Percentiles rank a stretch among this genome's conserved stretches.
These are phyloP conservation scores for Brachionus manjavacas DNA, from an alignment of 1,140 invertebrate species.

Conservation along the genomic window DNA sequence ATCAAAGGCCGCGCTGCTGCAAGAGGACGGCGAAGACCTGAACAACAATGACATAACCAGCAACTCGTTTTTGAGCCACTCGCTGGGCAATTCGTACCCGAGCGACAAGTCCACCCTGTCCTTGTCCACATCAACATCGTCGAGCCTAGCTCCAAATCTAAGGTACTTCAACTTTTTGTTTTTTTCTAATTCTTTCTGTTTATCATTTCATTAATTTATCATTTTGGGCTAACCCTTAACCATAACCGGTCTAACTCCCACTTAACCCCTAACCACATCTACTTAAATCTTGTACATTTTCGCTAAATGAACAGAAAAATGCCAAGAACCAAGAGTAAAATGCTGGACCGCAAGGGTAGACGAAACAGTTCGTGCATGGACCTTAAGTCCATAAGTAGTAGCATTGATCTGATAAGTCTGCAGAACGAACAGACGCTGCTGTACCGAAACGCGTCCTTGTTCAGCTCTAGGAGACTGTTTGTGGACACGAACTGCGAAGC, in stretches of 20 bases:
- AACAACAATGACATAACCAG: conserved; percentile 48
- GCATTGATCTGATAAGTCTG: neutral
- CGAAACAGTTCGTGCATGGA: conserved; percentile 63
- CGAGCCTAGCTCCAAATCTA: conserved; percentile 73
- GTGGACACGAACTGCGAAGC: neutral
- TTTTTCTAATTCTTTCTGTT: conserved; percentile 16
- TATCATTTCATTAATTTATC: neutral
- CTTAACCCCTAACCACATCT: neutral
- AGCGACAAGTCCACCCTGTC: conserved; percentile 2
- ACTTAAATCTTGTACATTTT: conserved; percentile 56
- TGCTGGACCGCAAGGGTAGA: conserved; percentile 68
- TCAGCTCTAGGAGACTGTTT: neutral
- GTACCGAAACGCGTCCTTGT: neutral
- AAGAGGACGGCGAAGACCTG: conserved; percentile 68
- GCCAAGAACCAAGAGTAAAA: conserved; percentile 59
- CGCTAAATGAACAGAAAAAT: conserved; percentile 49
- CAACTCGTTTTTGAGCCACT: conserved; percentile 46
- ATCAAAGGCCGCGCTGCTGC: conserved; percentile 72
- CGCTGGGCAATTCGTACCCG: conserved; percentile 46
- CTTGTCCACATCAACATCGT: conserved; percentile 66
- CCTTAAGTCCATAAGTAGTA: conserved; percentile 49
- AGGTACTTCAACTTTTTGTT: conserved; percentile 56
- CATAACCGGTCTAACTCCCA: neutral
- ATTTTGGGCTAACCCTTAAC: neutral
- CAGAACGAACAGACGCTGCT: neutral